Percentiles rank a stretch among this genome's conserved stretches.
Evolutionary conservation across 2,888 invertebrate species (phyloP).

Genomic region (Mactromeris polynyma): DNA sequence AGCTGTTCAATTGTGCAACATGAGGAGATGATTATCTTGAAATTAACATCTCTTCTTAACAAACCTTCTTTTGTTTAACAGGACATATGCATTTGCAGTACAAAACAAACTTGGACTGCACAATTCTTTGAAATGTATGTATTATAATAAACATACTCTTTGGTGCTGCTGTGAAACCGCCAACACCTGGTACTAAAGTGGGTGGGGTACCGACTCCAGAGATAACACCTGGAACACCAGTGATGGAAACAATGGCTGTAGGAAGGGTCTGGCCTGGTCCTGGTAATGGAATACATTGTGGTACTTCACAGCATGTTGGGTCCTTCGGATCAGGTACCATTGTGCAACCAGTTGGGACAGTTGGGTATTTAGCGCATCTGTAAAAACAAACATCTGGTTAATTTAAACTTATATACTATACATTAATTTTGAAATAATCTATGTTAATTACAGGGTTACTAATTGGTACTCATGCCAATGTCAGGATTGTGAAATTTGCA

Average conservation of each 20-base stretch:
- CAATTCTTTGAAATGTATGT: too few species aligned
- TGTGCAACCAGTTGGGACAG: slow-evolving; percentile 67
- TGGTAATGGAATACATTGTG: slow-evolving; percentile 75
- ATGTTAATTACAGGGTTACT: too few species aligned
- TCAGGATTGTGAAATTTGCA: too few species aligned
- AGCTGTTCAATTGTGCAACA: too few species aligned
- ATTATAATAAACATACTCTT: slow-evolving; percentile 71
- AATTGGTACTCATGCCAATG: too few species aligned
- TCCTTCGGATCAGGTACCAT: slow-evolving; percentile 76
- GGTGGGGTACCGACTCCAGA: slow-evolving; percentile 74
- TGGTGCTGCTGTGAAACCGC: slow-evolving; percentile 68
- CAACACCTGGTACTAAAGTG: slow-evolving; percentile 67
- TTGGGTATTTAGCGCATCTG: slow-evolving; percentile 72
- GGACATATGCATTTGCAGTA: too few species aligned
- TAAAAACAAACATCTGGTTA: background rate
- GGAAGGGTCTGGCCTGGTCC: slow-evolving; percentile 67
- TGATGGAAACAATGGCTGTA: slow-evolving; percentile 67
- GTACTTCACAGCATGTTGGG: slow-evolving; percentile 76
- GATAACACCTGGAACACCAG: slow-evolving; percentile 75
- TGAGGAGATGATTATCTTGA: too few species aligned
- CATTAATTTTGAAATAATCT: too few species aligned
- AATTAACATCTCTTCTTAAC: too few species aligned
- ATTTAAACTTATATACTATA: too few species aligned
- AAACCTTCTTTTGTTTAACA: too few species aligned
- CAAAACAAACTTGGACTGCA: too few species aligned